Evolutionary conservation across 1,140 invertebrate genomes (phyloP).

Genomic region (Hyposmocoma kahamanoa): DNA sequence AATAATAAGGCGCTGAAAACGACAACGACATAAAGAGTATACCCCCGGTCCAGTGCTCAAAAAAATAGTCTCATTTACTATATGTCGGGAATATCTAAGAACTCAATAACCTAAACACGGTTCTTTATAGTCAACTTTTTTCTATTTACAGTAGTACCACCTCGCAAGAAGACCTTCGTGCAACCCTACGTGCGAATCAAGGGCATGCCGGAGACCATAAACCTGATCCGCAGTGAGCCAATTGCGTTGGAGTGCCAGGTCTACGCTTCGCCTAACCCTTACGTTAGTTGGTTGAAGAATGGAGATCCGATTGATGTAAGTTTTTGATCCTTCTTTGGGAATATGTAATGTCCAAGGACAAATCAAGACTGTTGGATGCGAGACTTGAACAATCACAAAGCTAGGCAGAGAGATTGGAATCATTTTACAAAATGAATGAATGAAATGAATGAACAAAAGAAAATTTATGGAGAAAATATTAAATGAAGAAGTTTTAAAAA

Average conservation of each 20-base stretch:
- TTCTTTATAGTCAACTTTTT: conserved; percentile 56
- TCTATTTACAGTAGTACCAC: conserved; percentile 67
- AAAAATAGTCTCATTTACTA: background rate
- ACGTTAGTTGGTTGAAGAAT: conserved; percentile 79
- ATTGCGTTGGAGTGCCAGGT: background rate
- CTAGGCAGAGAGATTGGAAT: no score
- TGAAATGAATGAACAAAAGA: background rate
- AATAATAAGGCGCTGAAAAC: no score
- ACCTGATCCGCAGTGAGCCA: background rate
- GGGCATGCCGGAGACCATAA: conserved; percentile 76
- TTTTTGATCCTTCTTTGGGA: background rate
- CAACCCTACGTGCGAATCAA: conserved; percentile 70
- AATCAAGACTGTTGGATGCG: background rate
- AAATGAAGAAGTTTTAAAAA: background rate
- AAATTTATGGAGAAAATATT: background rate
- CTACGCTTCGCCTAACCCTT: conserved; percentile 41
- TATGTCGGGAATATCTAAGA: background rate
- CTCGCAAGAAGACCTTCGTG: conserved; percentile 55
- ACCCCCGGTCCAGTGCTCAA: no score
- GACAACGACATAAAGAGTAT: no score
- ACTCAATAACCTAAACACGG: background rate
- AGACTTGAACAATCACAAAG: background rate
- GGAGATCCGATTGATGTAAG: conserved; percentile 75
- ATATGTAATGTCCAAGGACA: background rate
- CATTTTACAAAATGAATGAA: no score